phyloP scores from a whole-genome alignment of 2,797 vertebrate species.

The Todus mexicanus region DNA sequence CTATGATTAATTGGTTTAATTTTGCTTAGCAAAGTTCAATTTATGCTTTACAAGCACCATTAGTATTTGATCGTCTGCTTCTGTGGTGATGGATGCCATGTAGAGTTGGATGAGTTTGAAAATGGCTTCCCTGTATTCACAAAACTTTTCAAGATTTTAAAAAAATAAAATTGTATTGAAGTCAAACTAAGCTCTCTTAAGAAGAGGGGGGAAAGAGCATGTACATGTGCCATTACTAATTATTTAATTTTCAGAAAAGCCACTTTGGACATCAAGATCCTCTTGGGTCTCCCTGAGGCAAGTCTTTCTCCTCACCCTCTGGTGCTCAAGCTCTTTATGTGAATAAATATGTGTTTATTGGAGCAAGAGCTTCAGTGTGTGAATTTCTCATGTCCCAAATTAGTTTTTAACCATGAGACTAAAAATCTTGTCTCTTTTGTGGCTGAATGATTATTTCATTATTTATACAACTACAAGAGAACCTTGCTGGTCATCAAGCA shows the following conservation, averaged over 20 bases:
- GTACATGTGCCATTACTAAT: not conserved
- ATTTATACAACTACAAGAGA: slow-evolving; percentile 1
- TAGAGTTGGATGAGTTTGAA: not conserved
- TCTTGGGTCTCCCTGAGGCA: not conserved
- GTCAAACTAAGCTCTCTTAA: not conserved
- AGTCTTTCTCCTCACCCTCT: not conserved
- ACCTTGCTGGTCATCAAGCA: not conserved
- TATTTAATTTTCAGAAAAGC: not conserved
- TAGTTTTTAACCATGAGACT: not conserved
- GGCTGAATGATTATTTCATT: not conserved
- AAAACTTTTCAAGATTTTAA: not conserved
- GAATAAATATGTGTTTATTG: not conserved
- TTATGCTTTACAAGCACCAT: slow-evolving; percentile 48
- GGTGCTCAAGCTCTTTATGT: not conserved
- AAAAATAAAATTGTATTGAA: not conserved
- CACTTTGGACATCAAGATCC: not conserved
- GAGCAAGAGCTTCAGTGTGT: not conserved
- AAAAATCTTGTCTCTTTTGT: not conserved
- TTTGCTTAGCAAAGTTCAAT: slow-evolving; percentile 42
- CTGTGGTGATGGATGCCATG: slow-evolving; percentile 15
- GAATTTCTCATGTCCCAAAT: not conserved
- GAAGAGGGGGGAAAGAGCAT: not conserved
- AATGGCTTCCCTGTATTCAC: not conserved
- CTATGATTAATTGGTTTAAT: slow-evolving; percentile 59
- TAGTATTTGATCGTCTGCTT: slow-evolving; percentile 37